A percentile compares a stretch with the other conserved stretches of the same genome.
phyloP scores from a whole-genome alignment of 1,140 invertebrate genomes.

The Triops longicaudatus region DNA sequence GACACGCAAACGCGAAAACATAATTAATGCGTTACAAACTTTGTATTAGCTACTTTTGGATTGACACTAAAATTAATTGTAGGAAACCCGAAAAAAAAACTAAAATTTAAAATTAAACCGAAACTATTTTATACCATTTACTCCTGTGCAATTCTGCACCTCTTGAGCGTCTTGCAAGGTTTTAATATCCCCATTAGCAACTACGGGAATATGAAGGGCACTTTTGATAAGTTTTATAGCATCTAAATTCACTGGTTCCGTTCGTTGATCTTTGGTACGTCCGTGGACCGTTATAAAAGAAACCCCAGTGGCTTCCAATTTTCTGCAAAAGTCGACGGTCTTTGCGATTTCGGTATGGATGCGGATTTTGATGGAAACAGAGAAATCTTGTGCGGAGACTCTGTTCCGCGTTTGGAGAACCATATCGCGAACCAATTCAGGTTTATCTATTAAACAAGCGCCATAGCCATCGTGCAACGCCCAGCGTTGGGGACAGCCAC shows the following conservation, averaged over 20 bases:
- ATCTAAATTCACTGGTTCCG: constrained; percentile 63
- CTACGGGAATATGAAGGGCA: constrained; percentile 63
- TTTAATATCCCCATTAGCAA: constrained; percentile 86
- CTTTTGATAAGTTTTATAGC: constrained; percentile 64
- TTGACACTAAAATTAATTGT: no score
- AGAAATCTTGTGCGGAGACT: constrained; percentile 60
- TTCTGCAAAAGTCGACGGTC: constrained; percentile 64
- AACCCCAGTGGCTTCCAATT: constrained; percentile 71
- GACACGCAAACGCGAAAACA: constrained; percentile 27
- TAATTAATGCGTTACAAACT: constrained; percentile 14
- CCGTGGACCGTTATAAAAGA: constrained; percentile 87
- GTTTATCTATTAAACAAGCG: constrained; percentile 69
- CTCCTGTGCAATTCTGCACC: constrained; percentile 57
- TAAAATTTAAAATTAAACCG: not conserved
- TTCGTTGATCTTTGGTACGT: constrained; percentile 69
- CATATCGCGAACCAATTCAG: constrained; percentile 73
- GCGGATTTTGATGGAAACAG: constrained; percentile 87
- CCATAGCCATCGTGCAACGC: constrained; percentile 86
- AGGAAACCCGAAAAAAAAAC: no score
- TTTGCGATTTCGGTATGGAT: constrained; percentile 48
- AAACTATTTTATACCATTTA: constrained; percentile 53
- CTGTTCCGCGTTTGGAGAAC: constrained; percentile 62
- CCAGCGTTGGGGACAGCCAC: constrained; percentile 94
- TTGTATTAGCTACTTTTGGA: no score
- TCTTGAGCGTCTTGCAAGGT: constrained; percentile 56